Evolutionary conservation across 2,888 invertebrate species (phyloP).

Genomic region (Epinotia ramella): DNA sequence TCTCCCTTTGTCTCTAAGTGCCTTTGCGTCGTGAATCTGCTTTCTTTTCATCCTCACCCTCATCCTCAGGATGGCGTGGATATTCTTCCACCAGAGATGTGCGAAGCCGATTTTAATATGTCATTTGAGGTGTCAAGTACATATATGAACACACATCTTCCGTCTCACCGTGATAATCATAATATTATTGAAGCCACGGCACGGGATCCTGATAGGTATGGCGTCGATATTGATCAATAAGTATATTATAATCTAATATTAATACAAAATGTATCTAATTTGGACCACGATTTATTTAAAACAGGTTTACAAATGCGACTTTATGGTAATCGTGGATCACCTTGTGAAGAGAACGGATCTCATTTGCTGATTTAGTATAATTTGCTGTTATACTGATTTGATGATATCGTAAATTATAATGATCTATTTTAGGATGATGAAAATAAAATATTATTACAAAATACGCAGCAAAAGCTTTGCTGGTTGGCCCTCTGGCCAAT

Average conservation of each 20-base stretch:
- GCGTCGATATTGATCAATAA: conserved; percentile 6
- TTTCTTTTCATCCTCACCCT: no score
- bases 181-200: not conserved
- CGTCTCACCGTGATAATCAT: not conserved
- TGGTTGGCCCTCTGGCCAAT: no score
- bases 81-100: no score
- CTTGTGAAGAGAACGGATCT: conserved; percentile 55
- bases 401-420: conserved; percentile 24
- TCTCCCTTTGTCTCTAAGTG: no score
- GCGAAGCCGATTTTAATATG: no score
- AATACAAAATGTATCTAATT: conserved; percentile 26
- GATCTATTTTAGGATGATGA: conserved; percentile 17
- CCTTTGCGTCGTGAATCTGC: no score
- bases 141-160: no score
- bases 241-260: conserved; percentile 14
- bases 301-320: conserved; percentile 25
- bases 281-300: conserved; percentile 23
- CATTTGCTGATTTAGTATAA: conserved; percentile 32
- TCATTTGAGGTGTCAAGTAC: no score
- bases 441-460: not conserved
- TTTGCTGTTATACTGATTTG: conserved; percentile 28
- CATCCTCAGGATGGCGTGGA: no score
- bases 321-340: conserved; percentile 51
- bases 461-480: no score
- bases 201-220: not conserved